Evolutionary conservation across 2,113 vertebrate species (phyloP).

Genomic region (Caretta caretta): DNA sequence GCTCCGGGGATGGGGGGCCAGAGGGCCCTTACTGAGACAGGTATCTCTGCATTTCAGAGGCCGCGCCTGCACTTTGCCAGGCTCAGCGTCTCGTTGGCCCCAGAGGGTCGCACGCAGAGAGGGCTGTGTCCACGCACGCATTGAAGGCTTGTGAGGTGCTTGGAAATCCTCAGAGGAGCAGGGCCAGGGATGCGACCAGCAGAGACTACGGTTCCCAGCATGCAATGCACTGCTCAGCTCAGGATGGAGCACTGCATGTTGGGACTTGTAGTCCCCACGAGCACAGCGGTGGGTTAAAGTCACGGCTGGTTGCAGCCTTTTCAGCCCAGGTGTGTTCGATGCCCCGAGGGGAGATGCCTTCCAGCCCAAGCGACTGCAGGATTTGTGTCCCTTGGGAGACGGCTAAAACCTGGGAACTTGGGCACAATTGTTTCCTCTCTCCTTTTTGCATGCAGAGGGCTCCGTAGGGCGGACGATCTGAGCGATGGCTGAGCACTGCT

Average conservation of each 20-base stretch:
- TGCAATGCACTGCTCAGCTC: too few relatives aligned
- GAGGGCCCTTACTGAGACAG: too few relatives aligned
- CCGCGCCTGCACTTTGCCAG: too few relatives aligned
- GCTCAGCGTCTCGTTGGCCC: too few relatives aligned
- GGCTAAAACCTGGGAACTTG: not conserved
- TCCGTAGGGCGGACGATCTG: too few relatives aligned
- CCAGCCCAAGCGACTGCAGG: too few relatives aligned
- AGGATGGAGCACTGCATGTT: not conserved
- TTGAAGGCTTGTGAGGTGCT: accelerated
- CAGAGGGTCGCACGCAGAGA: too few relatives aligned
- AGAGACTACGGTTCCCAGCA: not conserved
- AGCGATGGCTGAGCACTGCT: too few relatives aligned
- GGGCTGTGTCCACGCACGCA: not conserved
- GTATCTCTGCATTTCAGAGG: too few relatives aligned
- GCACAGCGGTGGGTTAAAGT: not conserved
- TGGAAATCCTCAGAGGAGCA: too few relatives aligned
- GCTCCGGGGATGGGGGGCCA: too few relatives aligned
- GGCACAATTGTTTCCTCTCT: not conserved
- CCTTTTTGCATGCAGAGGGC: not conserved
- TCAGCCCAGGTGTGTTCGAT: not conserved
- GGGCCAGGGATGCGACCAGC: too few relatives aligned
- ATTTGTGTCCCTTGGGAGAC: not conserved
- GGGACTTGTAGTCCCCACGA: not conserved
- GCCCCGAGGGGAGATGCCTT: not conserved
- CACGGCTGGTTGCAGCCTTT: not conserved